These are phyloP conservation scores for Sprattus sprattus DNA, from an alignment of 2,113 vertebrate species.

Conservation along the genomic window DNA sequence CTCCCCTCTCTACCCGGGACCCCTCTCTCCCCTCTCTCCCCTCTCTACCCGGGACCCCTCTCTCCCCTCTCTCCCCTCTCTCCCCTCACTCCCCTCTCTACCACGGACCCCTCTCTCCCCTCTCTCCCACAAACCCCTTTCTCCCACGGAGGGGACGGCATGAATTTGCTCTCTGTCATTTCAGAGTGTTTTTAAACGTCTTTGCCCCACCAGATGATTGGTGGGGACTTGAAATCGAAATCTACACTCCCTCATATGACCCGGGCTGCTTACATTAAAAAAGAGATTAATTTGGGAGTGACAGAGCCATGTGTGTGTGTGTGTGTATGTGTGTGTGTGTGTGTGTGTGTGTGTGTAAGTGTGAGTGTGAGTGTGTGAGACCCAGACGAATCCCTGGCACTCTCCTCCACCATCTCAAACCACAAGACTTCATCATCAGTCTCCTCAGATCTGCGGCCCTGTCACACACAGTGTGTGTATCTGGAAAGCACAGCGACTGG, in stretches of 20 bases:
- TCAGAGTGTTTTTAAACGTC: neutral
- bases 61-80: too few species aligned
- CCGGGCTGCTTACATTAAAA: slow-evolving; percentile 40
- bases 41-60: too few species aligned
- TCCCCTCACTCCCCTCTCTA: too few species aligned
- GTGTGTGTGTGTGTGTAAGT: too few species aligned
- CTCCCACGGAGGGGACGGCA: slow-evolving; percentile 28
- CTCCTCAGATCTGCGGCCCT: slow-evolving; percentile 68
- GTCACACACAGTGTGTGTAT: slow-evolving; percentile 61
- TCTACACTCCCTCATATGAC: slow-evolving; percentile 45
- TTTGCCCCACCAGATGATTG: slow-evolving; percentile 29
- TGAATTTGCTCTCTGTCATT: slow-evolving; percentile 52
- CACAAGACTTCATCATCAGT: slow-evolving; percentile 72
- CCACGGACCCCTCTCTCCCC: too few species aligned
- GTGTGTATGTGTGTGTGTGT: too few species aligned
- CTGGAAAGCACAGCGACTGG: slow-evolving; percentile 1
- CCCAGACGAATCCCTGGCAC: slow-evolving; percentile 72
- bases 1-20: too few species aligned
- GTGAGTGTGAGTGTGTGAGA: slow-evolving; percentile 49
- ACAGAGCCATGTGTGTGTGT: slow-evolving; percentile 19
- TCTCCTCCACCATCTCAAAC: slow-evolving; percentile 67
- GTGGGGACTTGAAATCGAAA: slow-evolving; percentile 55
- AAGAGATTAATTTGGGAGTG: slow-evolving; percentile 41
- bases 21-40: too few species aligned
- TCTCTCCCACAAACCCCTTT: too few species aligned